Base-by-base conservation (phyloP, 2,888 invertebrate species). In the Napeogenes sylphis region DNA sequence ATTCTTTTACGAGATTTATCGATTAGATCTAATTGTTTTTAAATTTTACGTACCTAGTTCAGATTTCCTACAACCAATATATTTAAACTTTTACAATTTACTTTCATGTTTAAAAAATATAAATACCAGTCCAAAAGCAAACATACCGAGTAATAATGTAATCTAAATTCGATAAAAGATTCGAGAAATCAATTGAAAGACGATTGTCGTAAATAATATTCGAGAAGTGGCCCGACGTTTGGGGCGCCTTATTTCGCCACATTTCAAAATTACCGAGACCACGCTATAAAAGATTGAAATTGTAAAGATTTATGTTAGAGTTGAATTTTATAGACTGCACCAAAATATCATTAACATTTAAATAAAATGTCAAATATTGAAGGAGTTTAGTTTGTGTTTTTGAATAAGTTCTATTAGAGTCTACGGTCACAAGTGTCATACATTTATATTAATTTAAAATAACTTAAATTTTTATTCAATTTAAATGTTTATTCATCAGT, bases 201-300 rank as follows among this genome's bases (percentile, higher is more conserved):
- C 59, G 56, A 30, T 30, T 56, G 62, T 65, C 62, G 71, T 77
- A 75, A 76, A 78, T 77, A 73, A 74, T 66, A 70, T 69, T 59
- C 56, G 56, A 58, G 12, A 61, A 61, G 30, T 47, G 42, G 42
- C 45, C 45, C 13, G 56, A 61, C 57, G 55, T 55, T 64, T 63
- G 69, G 66, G 70, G 74, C 74, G 71, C 75, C 79, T 78, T 76
- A 78, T 77, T 80, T 76, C 74, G 72, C 78, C 76, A 78, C 80
- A 79, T 80, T 80, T 78, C 76, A 79, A 79, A 80, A 81, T 80
- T 81, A 81, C 51, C 5, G 8, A 21, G 5, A n/a, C 2, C 30
- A 51, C 8, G 42, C 10, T 42, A 42, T 42, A 42, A 42, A 42
- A 51, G 2, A 21, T 1, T 51, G 21, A 51, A 51, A 30, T 51